Percentiles rank a stretch among this genome's conserved stretches.
phyloP scores from a whole-genome alignment of 2,797 vertebrate species.

The Cyprinella venusta region DNA sequence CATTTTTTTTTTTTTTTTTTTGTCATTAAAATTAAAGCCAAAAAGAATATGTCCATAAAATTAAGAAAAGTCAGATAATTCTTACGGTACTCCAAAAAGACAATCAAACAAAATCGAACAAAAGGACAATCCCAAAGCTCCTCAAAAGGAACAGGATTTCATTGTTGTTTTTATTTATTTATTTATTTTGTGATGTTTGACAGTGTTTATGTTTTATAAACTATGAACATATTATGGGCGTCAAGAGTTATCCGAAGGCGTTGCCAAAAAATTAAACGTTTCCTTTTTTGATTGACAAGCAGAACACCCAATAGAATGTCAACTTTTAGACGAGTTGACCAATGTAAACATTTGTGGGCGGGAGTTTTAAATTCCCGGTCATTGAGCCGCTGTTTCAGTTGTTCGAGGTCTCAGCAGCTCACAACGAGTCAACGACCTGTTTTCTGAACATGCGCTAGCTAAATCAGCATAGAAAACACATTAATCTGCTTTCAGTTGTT shows the following conservation, averaged over 20 bases:
- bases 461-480: background rate
- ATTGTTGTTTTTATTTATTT: background rate
- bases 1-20: no score
- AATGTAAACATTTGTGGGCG: conserved; percentile 55
- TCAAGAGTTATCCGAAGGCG: conserved; percentile 14
- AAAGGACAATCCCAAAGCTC: background rate
- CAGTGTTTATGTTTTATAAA: background rate
- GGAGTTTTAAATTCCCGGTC: conserved; percentile 65
- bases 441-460: background rate
- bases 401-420: conserved; percentile 24
- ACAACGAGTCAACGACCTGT: conserved; percentile 37
- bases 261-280: conserved; percentile 4
- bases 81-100: background rate
- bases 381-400: conserved; percentile 64
- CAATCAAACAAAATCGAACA: no score
- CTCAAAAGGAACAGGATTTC: background rate
- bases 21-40: background rate
- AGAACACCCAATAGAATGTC: conserved; percentile 26
- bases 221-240: background rate
- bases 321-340: conserved; percentile 21
- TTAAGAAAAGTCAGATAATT: background rate
- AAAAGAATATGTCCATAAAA: background rate
- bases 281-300: conserved; percentile 46
- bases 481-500: background rate
- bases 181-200: background rate